A percentile compares a stretch with the other conserved stretches of the same genome.
These are phyloP conservation scores for Ceryle rudis DNA, from an alignment of 2,797 vertebrate species.

Conservation along the genomic window DNA sequence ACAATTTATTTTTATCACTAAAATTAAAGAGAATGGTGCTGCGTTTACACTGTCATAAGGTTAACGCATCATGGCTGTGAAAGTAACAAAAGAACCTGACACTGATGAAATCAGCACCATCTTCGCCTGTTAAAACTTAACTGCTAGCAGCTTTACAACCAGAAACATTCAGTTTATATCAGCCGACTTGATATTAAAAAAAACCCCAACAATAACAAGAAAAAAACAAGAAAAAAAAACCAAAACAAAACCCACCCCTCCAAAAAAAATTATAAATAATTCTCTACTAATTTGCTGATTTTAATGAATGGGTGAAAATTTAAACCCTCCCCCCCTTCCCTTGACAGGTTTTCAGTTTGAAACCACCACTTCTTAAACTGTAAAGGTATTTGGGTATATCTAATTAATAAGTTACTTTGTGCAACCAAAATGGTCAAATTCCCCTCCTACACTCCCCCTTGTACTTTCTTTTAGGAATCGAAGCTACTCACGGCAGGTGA, in stretches of 20 bases:
- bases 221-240: too few species aligned
- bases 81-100: constrained; percentile 37
- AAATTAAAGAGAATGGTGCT: constrained; percentile 38
- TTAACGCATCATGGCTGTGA: constrained; percentile 27
- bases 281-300: background rate
- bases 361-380: background rate
- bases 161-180: background rate
- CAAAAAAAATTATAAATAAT: background rate
- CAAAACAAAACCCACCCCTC: background rate
- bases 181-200: background rate
- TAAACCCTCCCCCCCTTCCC: background rate
- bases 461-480: background rate
- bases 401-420: background rate
- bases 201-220: too few species aligned
- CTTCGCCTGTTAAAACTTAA: background rate
- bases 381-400: background rate
- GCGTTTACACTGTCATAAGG: constrained; percentile 44
- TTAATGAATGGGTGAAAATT: background rate
- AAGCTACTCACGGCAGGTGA: constrained; percentile 27
- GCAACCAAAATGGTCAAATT: background rate
- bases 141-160: background rate
- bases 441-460: background rate
- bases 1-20: constrained; percentile 43
- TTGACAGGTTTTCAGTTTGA: background rate
- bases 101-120: background rate